Base-by-base conservation (phyloP, 2,113 vertebrate genomes). In the Oriolus oriolus region DNA sequence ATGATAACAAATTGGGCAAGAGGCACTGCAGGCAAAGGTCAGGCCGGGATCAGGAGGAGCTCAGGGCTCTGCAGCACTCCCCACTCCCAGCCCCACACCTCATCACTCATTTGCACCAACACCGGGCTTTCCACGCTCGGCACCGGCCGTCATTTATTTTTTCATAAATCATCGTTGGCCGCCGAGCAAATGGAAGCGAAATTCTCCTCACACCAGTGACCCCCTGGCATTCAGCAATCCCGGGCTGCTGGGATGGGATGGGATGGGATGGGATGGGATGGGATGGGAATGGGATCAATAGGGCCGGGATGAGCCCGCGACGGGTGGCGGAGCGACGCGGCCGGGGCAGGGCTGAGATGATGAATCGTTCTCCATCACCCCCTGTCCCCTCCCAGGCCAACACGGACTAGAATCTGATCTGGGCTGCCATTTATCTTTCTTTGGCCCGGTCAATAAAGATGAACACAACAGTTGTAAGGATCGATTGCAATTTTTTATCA, bases 401-500 rank as follows among this genome's bases (percentile, higher is more conserved):
- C 97, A 97, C 92, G 91, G 95, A 97, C 98, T 94, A 94, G 98
- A 96, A 98, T 98, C 96, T 97, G 94, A 98, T 98, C 97, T 97
- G 94, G 94, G 96, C 93, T 89, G 96, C 68, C 86, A 98, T 98
- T 98, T 98, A 98, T 98, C 98, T 98, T 98, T 96, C 98, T 98
- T 97, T 97, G 60, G 94, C 92, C 93, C 85, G 96, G 97, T 98
- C 98, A 98, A 98, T 98, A 98, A 98, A 98, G 97, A 98, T 98
- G 98, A 98, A 98, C 97, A 98, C 91, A 98, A 98, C 98, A 98
- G 97, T 97, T 98, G 97, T 98, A 97, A 89, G 94, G 98, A 98
- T 98, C 97, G 97, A 98, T 98, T 92, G 97, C 91, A 96, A 98
- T 98, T 98, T 98, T 98, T 98, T 98, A 97, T 98, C 93, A 97